These are phyloP conservation scores for Ptilonorhynchus violaceus DNA, from an alignment of 2,113 vertebrate genomes.

Conservation along the genomic window DNA sequence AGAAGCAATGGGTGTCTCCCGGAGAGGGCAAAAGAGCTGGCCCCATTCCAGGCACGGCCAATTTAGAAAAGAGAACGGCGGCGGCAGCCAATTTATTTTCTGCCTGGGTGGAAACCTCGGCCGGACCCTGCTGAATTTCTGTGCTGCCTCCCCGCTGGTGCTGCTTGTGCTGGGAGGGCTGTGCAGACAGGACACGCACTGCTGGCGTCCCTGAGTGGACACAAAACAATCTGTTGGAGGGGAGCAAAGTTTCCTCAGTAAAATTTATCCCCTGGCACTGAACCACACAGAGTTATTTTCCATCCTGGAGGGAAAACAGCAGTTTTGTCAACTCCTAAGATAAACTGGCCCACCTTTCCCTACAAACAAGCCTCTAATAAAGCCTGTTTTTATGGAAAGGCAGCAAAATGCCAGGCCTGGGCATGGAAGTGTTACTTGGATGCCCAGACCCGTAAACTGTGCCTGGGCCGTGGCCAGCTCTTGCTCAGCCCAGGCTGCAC, in stretches of 20 bases:
- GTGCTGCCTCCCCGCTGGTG: neutral
- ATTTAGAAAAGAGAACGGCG: neutral
- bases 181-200: rapidly evolving
- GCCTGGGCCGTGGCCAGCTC: neutral
- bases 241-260: neutral
- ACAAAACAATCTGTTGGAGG: neutral
- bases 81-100: neutral
- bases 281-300: rapidly evolving
- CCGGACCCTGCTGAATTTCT: neutral
- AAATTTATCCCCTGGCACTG: neutral
- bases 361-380: neutral
- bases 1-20: neutral
- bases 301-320: neutral
- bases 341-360: neutral
- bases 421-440: neutral
- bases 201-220: neutral
- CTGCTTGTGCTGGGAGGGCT: neutral
- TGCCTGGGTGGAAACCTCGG: neutral
- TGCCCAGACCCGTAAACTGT: neutral
- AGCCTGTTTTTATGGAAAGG: neutral
- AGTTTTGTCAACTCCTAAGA: neutral
- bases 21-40: neutral
- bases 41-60: neutral
- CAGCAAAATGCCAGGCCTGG: neutral
- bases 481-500: rapidly evolving